Evolutionary conservation across 2,113 vertebrate species (phyloP), one percentile per base, ranked within the genome.

Genomic region (Colossoma macropomum): DNA sequence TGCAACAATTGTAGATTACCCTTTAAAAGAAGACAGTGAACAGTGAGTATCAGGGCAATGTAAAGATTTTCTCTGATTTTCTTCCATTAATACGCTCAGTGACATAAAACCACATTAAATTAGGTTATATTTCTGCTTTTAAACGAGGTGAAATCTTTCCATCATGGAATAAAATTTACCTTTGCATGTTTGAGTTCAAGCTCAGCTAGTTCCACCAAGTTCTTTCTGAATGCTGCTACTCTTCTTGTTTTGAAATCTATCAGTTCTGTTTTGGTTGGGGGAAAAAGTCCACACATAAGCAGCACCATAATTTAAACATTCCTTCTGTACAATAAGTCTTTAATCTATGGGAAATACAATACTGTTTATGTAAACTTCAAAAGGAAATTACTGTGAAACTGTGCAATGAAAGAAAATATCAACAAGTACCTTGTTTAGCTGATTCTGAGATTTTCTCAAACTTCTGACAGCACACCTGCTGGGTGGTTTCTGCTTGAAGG

Each of bases 361-460:
- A 21, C 12, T 23, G 21, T 13, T 62, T 41, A 62, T 62, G 68
- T 30, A 54, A 34, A 48, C 23, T 50, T 16, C 19, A 38, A 27
- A 66, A 19, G n/a, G 28, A 75, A n/a, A n/a, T n/a, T n/a, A n/a
- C n/a, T n/a, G n/a, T n/a, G n/a, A n/a, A n/a, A n/a, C n/a, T n/a
- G 1, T 28, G 34, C 10, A 38, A 45, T n/a, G 23, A 0, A 52
- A 50, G 2, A 25, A 54, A 68, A 56, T 16, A 56, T 23, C 21
- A 56, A 56, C 56, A 68, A 68, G 84, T 95, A 99, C 98, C 98
- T 97, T 99, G 98, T 93, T 99, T 99, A 85, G 97, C 98, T 0
- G 97, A 98, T 92, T 99, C 97, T 17, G 97, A 99, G 92, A 99
- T 99, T 92, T 98, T 99, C 93, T 99, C 98, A 93, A 99, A 99